These are phyloP conservation scores for Dynastes tityus DNA, from an alignment of 2,888 invertebrate species.

Conservation along the genomic window DNA sequence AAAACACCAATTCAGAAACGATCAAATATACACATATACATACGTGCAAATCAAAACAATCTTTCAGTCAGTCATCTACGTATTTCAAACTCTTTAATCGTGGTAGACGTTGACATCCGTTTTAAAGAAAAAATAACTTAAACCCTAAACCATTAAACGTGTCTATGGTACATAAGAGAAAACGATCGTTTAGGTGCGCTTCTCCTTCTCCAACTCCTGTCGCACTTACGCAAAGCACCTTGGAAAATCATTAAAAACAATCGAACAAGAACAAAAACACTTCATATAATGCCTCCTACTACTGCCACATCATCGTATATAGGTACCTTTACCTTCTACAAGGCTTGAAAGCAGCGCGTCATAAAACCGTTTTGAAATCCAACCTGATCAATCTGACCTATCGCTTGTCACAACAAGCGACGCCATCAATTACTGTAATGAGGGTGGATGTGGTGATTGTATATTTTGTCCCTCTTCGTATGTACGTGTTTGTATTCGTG, in stretches of 20 bases:
- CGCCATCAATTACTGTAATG: slow-evolving; percentile 70
- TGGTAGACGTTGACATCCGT: slow-evolving; percentile 36
- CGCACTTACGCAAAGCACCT: slow-evolving; percentile 6
- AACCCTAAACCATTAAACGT: slow-evolving; percentile 21
- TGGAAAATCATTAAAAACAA: slow-evolving; percentile 47
- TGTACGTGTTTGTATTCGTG: slow-evolving; percentile 33
- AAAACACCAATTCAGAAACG: not conserved
- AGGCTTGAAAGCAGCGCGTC: slow-evolving; percentile 37
- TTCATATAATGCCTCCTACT: slow-evolving; percentile 32
- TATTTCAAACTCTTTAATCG: slow-evolving; percentile 33
- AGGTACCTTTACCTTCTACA: not conserved
- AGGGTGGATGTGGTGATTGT: slow-evolving; percentile 63
- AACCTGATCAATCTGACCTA: slow-evolving; percentile 69
- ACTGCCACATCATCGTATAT: not conserved
- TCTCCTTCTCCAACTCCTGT: slow-evolving; percentile 14
- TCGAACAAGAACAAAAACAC: slow-evolving; percentile 43
- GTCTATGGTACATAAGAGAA: not conserved
- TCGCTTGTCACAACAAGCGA: slow-evolving; percentile 68
- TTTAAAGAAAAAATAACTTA: slow-evolving; percentile 43
- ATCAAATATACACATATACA: not conserved
- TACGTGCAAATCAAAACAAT: not conserved
- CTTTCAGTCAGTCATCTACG: not conserved
- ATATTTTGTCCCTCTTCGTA: slow-evolving; percentile 20
- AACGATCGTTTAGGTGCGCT: slow-evolving; percentile 26
- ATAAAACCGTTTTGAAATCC: slow-evolving; percentile 64